Percentiles rank a stretch among this genome's conserved stretches.
Evolutionary conservation across 2,888 invertebrate genomes (phyloP).

Genomic region (Calephelis perditalis): DNA sequence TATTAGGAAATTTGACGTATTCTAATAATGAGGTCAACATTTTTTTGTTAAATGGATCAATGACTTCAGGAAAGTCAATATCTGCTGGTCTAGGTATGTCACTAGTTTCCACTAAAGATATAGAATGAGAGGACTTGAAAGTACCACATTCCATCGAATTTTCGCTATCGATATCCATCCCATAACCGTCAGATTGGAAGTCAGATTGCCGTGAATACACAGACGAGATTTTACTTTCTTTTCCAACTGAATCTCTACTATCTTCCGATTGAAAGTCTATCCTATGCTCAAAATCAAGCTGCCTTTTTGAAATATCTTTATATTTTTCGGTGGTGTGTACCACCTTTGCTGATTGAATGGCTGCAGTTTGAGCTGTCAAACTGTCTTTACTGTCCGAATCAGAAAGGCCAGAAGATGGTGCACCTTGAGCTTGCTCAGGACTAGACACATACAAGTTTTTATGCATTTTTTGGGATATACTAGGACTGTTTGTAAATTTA

Average conservation of each 20-base stretch:
- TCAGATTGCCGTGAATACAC: constrained; percentile 67
- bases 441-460: constrained; percentile 73
- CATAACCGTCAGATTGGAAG: constrained; percentile 67
- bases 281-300: constrained; percentile 69
- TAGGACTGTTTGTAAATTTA: constrained; percentile 72
- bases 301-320: constrained; percentile 70
- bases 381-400: constrained; percentile 72
- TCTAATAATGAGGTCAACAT: constrained; percentile 83
- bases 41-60: constrained; percentile 90
- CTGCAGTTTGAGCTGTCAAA: constrained; percentile 63
- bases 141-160: constrained; percentile 73
- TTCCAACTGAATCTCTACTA: constrained; percentile 69
- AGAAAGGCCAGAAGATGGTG: constrained; percentile 69
- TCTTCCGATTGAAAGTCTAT: constrained; percentile 69
- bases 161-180: constrained; percentile 74
- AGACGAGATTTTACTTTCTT: constrained; percentile 67
- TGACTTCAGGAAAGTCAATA: constrained; percentile 69
- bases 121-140: constrained; percentile 69
- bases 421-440: constrained; percentile 72
- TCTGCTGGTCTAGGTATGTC: constrained; percentile 72
- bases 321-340: constrained; percentile 56
- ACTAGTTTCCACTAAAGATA: constrained; percentile 67
- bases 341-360: constrained; percentile 66
- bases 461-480: constrained; percentile 72
- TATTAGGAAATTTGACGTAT: constrained; percentile 83